Percentiles rank a stretch among this genome's conserved stretches.
These are phyloP conservation scores for Temnothorax unifasciatus DNA, from an alignment of 2,888 invertebrate species.

Conservation along the genomic window DNA sequence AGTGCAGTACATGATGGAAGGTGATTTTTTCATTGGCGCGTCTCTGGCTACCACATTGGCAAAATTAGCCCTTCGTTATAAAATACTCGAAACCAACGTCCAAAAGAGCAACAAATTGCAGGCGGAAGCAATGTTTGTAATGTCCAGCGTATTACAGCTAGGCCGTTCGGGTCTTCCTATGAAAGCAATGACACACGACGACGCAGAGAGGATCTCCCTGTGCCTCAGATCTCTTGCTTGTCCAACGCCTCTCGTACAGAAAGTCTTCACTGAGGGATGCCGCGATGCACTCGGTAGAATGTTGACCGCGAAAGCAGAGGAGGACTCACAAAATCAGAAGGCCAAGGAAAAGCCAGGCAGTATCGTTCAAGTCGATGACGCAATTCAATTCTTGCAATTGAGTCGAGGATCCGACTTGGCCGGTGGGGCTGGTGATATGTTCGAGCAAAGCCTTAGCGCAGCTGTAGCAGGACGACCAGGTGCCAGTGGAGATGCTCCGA, in stretches of 20 bases:
- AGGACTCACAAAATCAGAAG: constrained; percentile 89
- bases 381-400: constrained; percentile 93
- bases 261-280: constrained; percentile 92
- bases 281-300: constrained; percentile 93
- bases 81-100: constrained; percentile 77
- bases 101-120: constrained; percentile 88
- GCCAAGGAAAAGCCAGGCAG: constrained; percentile 90
- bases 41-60: constrained; percentile 96
- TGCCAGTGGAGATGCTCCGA: constrained; percentile 87
- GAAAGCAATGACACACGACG: constrained; percentile 97
- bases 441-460: constrained; percentile 96
- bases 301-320: constrained; percentile 93
- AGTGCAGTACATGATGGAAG: constrained; percentile 95
- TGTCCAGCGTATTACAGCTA: constrained; percentile 94
- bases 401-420: constrained; percentile 89
- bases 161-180: constrained; percentile 89
- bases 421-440: constrained; percentile 92
- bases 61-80: constrained; percentile 92
- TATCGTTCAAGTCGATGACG: constrained; percentile 94
- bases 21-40: constrained; percentile 98
- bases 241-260: constrained; percentile 89
- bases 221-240: constrained; percentile 92
- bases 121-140: constrained; percentile 95
- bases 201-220: constrained; percentile 94
- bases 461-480: constrained; percentile 91